Evolutionary conservation across 2,797 vertebrate genomes (phyloP), one percentile per base, ranked within the genome.

Genomic region (Aselliscus stoliczkanus): DNA sequence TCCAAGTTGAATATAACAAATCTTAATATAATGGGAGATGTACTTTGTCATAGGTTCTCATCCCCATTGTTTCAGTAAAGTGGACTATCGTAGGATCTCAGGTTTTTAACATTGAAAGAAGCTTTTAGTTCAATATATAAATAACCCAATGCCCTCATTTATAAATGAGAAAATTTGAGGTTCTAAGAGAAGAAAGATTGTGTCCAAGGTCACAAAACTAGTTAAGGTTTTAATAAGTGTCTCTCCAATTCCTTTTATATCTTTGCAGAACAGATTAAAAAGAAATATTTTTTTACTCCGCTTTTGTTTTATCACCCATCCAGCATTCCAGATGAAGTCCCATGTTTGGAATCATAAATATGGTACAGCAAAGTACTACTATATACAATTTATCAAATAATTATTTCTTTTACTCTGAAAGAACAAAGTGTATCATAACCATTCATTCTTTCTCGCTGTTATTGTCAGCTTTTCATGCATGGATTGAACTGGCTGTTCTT

Each of bases 231-330:
- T 75, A 56, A 5, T 67, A 77, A 73, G 47, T 56, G 54, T 75
- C 42, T 70, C 75, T 94, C 75, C 47, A 13, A 67, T 73, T 86
- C 42, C 62, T 95, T 96, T 93, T 56, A 44, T 70, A 50, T 91
- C 72, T 91, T 88, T 62, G 83, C 69, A 94, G 88, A 93, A 34
- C 52, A 93, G 76, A 85, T 95, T 58, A 96, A 90, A 88, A 83
- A 75, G 34, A 87, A 58, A 44, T 37, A 56, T 42, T 60, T 96
- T 95, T 88, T 75, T 44, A 60, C 34, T 62, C n/a, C 62, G 56
- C 17, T 90, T 42, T 60, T 93, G 58, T 80, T 90, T 88, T 86
- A 18, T 52, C 17, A 50, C 18, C 64, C 52, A 72, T n/a, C 70
- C 52, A 44, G 27, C 75, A 54, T 93, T 84, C 83, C 70, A 87